Conservation (phyloP, 2,113 vertebrate species). For the Nestor notabilis region DNA sequence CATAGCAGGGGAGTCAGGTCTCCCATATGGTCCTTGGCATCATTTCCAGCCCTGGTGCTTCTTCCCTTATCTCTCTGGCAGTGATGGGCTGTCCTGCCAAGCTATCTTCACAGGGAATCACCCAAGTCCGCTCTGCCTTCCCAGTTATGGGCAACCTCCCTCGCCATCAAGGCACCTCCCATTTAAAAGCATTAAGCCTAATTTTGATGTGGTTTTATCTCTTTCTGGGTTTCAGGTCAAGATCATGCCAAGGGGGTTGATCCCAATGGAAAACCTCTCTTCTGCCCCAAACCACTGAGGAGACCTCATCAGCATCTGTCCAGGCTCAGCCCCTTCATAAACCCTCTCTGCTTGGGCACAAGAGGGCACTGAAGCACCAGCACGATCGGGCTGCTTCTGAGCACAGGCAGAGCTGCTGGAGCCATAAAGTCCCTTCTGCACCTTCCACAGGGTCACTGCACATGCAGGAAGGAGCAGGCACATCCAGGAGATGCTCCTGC, state of each 20-base stretch:
- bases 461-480: accelerated
- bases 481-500: neutral
- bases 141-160: accelerated
- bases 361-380: conserved; percentile 19
- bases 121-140: neutral
- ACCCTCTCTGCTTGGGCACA: neutral
- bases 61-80: accelerated
- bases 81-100: accelerated
- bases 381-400: accelerated
- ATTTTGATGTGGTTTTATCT: neutral
- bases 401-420: neutral
- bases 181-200: neutral
- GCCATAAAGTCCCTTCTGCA: accelerated
- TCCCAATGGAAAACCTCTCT: neutral
- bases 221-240: neutral
- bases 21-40: neutral
- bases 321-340: neutral
- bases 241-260: neutral
- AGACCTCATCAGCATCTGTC: neutral
- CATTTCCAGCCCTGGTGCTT: neutral
- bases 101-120: neutral
- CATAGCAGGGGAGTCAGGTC: accelerated
- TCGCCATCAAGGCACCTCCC: accelerated
- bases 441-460: neutral
- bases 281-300: neutral